Evolutionary conservation across 2,888 invertebrate species (phyloP).

Genomic region (Harpalus rubripes): DNA sequence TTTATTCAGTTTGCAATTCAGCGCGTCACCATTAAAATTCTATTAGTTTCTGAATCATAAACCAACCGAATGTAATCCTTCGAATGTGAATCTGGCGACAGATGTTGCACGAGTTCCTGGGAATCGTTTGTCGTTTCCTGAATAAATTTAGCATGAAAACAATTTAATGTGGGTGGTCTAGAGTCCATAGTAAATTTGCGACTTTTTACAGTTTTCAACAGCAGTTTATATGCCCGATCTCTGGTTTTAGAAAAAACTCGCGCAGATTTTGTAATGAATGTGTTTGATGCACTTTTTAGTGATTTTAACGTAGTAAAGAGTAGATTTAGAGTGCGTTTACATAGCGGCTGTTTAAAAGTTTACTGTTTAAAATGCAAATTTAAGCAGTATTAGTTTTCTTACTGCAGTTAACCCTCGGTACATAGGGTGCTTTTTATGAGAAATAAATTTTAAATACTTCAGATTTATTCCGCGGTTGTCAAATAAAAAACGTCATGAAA

Average conservation of each 20-base stretch:
- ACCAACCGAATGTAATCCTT: constrained; percentile 7
- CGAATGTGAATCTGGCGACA: constrained; percentile 25
- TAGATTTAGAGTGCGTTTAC: constrained; percentile 12
- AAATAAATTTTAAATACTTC: constrained; percentile 50
- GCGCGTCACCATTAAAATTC: constrained; percentile 6
- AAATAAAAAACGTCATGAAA: constrained; percentile 47
- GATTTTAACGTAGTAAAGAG: constrained; percentile 33
- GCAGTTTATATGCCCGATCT: constrained; percentile 18
- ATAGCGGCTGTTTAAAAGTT: constrained; percentile 33
- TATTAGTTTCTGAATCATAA: constrained; percentile 4
- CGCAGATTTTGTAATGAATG: constrained; percentile 26
- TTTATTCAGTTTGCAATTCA: background rate
- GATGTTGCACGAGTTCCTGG: constrained; percentile 19
- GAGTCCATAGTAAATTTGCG: constrained; percentile 32
- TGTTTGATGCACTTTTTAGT: constrained; percentile 42
- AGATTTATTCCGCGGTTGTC: constrained; percentile 27
- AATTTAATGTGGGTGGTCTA: constrained; percentile 53
- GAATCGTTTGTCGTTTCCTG: constrained; percentile 42
- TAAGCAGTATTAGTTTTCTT: constrained; percentile 43
- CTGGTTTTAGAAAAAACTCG: constrained; percentile 13
- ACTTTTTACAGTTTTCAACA: constrained; percentile 37
- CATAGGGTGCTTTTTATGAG: constrained; percentile 32
- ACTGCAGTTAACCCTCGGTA: constrained; percentile 37
- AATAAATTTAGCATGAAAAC: constrained; percentile 49
- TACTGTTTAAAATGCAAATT: constrained; percentile 49